Evolutionary conservation across 2,797 vertebrate species (phyloP), one percentile per base, ranked within the genome.

Genomic region (Lutra lutra): DNA sequence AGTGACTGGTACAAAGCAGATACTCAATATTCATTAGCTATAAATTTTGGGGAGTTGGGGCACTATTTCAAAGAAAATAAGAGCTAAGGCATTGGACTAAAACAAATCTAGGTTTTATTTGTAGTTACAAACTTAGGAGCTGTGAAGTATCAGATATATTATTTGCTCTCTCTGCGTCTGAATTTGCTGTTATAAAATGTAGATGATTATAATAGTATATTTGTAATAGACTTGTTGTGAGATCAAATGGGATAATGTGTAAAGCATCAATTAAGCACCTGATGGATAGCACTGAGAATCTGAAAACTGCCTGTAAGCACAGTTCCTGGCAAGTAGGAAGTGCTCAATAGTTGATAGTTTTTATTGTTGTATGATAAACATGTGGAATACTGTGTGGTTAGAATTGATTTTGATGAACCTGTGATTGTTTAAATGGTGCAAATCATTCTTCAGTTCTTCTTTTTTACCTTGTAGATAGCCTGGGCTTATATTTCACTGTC

Each of bases 31-130:
- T 93, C 60, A 10, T 80, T 89, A 95, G 85, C 21, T 78, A 35
- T 4, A 56, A 23, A 75, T 58, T 91, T 54, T 1, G 1, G 15
- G 29, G 51, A 21, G 20, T 64, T 70, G 38, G 21, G 23, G 11
- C 21, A 86, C 7, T 64, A 72, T 84, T 92, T 46, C 23, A 64
- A 43, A 90, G 60, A 70, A 94, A 89, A 38, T 40, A 94, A 73
- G 48, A 94, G 38, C 32, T 56, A 84, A 75, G 32, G 7, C 2
- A 15, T 25, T 82, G 35, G 12, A 72, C 29, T 73, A 46, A 89
- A 97, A 68, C 29, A 70, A 91, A 51, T n/a, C 10, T 86, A 86
- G 14, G n/a, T 86, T 86, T 92, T 92, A 83, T n/a, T 73, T 92
- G 21, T 79, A 68, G 32, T 82, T 91, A 56, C 78, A 86, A 84